These are phyloP conservation scores for Chirona hameri DNA, from an alignment of 2,888 invertebrate genomes.

Conservation along the genomic window DNA sequence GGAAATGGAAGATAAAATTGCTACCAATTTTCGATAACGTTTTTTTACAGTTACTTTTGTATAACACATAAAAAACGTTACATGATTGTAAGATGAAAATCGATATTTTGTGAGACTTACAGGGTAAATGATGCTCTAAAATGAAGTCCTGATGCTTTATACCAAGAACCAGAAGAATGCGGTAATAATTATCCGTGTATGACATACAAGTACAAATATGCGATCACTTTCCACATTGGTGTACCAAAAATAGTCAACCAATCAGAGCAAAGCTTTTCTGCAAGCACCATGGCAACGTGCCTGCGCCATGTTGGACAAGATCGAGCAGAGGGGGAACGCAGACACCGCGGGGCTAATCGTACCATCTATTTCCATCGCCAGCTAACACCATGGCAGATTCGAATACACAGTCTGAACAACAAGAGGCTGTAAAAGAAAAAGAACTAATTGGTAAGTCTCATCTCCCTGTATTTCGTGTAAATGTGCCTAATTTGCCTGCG, in stretches of 20 bases:
- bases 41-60: no score
- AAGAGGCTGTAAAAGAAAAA: constrained; percentile 73
- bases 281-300: constrained; percentile 24
- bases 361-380: constrained; percentile 32
- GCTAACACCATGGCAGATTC: constrained; percentile 87
- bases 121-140: no score
- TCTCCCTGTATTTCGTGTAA: background rate
- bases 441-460: constrained; percentile 75
- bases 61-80: no score
- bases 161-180: no score
- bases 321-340: constrained; percentile 10
- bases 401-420: constrained; percentile 68
- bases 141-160: no score
- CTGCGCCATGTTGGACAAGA: constrained; percentile 28
- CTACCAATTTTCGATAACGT: background rate
- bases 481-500: background rate
- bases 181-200: background rate
- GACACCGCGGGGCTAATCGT: constrained; percentile 25
- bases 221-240: background rate
- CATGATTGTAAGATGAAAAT: no score
- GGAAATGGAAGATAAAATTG: background rate
- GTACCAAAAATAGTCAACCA: background rate
- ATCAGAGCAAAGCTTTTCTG: background rate
- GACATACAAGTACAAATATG: background rate
- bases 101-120: no score